Conservation (phyloP, 2,113 vertebrate species). For the Chloroceryle aenea region DNA sequence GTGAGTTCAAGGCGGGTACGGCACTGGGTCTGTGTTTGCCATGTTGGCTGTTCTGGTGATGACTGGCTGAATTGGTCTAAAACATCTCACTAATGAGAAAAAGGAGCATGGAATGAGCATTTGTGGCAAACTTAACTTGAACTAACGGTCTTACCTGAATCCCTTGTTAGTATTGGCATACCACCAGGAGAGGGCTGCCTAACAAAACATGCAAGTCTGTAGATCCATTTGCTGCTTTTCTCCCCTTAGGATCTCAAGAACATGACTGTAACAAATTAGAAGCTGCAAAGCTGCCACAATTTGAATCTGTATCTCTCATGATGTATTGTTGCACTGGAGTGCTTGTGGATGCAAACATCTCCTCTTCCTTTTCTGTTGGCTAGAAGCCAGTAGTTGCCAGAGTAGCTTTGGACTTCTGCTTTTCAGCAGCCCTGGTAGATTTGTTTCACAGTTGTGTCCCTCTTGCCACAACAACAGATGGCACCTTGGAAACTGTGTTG, state of each 20-base stretch:
- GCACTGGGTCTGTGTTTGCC: neutral
- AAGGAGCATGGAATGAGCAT: neutral
- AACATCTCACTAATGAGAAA: neutral
- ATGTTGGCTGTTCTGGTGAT: neutral
- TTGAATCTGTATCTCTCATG: neutral
- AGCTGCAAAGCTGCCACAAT: neutral
- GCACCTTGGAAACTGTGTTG: slow-evolving; percentile 19
- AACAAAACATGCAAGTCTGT: neutral
- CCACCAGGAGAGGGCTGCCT: neutral
- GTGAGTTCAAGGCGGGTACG: slow-evolving; percentile 75
- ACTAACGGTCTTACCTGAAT: neutral
- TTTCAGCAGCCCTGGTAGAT: slow-evolving; percentile 22
- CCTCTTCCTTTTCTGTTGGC: neutral
- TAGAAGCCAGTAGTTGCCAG: neutral
- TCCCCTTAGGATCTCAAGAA: neutral
- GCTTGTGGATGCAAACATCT: neutral
- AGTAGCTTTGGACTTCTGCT: neutral
- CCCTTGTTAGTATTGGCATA: neutral
- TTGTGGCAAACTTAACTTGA: neutral
- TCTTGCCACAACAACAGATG: slow-evolving; percentile 45
- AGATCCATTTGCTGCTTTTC: neutral
- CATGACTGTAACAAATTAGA: neutral
- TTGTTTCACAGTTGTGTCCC: slow-evolving; percentile 30
- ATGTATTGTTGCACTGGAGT: neutral
- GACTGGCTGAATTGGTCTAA: neutral